Percentiles rank a stretch among this genome's conserved stretches.
These are phyloP conservation scores for Tineola bisselliella DNA, from an alignment of 2,888 invertebrate species.

Conservation along the genomic window DNA sequence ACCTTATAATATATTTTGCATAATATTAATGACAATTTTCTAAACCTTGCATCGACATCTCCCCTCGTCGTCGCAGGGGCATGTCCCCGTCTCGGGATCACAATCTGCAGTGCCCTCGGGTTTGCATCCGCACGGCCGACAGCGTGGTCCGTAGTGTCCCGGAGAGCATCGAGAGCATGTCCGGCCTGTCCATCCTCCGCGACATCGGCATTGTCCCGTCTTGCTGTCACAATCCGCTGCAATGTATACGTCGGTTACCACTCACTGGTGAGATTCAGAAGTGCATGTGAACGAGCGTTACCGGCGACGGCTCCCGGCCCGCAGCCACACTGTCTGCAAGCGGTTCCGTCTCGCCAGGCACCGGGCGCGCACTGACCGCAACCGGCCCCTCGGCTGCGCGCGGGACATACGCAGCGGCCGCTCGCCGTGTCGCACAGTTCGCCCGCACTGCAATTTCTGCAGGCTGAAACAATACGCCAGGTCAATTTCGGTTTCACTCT, in stretches of 20 bases:
- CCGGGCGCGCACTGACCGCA: conserved; percentile 85
- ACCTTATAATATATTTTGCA: too few species aligned
- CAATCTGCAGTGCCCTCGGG: conserved; percentile 73
- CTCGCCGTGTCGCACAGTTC: conserved; percentile 90
- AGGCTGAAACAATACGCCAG: conserved; percentile 83
- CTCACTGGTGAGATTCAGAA: conserved; percentile 15
- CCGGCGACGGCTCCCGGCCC: conserved; percentile 57
- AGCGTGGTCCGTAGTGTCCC: conserved; percentile 90
- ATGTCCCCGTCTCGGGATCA: conserved; percentile 60
- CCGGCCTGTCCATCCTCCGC: conserved; percentile 77
- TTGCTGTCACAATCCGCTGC: conserved; percentile 71
- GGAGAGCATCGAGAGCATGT: conserved; percentile 84
- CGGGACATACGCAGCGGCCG: conserved; percentile 94
- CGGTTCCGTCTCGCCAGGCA: conserved; percentile 82
- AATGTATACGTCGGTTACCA: neutral
- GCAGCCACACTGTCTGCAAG: conserved; percentile 80
- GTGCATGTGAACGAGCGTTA: conserved; percentile 17
- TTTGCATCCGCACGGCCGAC: conserved; percentile 86
- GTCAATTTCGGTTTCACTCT: conserved; percentile 78
- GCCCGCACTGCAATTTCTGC: conserved; percentile 82
- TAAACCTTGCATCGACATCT: conserved; percentile 94
- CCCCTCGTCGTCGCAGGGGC: conserved; percentile 78
- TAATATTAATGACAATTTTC: too few species aligned
- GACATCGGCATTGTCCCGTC: conserved; percentile 80
- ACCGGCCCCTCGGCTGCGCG: conserved; percentile 81